Evolutionary conservation across 2,888 invertebrate genomes (phyloP), one percentile per base, ranked within the genome.

Genomic region (Ischnus inquisitorius): DNA sequence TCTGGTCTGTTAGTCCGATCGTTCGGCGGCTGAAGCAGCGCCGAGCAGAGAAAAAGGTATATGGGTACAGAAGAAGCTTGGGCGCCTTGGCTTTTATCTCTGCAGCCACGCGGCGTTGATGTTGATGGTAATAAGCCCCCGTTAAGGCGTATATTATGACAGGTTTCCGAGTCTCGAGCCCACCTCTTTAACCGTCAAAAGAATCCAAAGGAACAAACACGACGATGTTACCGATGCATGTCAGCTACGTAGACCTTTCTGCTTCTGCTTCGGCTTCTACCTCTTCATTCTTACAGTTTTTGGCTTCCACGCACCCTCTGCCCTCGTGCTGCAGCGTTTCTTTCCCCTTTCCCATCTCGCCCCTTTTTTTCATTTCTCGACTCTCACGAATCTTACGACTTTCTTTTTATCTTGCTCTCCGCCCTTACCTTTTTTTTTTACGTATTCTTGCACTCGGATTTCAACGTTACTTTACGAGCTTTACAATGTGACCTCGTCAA

Each of bases 121-220:
- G 85, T 78, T 64, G 84, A 84, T 86, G 86, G 88, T 90, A 89
- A 89, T 86, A 86, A 88, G 89, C 85, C 84, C 60, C 87, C 88
- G 88, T 90, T 90, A 89, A 83, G 85, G 84, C 72, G 86, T 83
- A 72, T 86, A 87, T 89, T 87, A 88, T 88, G 90, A 89, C 89
- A 88, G 88, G 87, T 86, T 84, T 85, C 82, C 64, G 65, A 82
- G 84, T 82, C 83, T 46, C 72, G 67, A 46, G 83, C 79, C 82
- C 82, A 79, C 83, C 82, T 87, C 80, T 60, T 83, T 79, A 84
- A 84, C 85, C 83, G 74, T 72, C 80, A 43, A 54, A 84, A 86
- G 75, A 84, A 84, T 81, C 84, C 78, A 84, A 81, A 75, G 69
- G 46, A 81, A 78, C 76, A 71, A 78, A 75, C 80, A 84, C 64